Evolutionary conservation across 2,113 vertebrate genomes (phyloP), one percentile per base, ranked within the genome.

Genomic region (Irena cyanogastra): DNA sequence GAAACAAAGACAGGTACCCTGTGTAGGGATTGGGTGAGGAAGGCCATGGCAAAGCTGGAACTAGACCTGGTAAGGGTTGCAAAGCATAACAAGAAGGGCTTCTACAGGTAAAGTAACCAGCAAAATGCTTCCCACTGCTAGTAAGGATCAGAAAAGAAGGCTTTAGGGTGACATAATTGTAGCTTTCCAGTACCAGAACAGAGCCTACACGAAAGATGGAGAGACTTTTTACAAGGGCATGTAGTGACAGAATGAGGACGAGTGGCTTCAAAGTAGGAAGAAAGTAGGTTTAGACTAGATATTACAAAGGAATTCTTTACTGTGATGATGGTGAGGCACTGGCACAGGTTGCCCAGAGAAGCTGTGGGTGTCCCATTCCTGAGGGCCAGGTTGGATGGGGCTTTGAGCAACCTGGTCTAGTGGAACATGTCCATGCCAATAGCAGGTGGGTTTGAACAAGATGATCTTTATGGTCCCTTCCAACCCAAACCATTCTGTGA

Each of bases 401-500:
- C 16, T 60, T 16, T 47, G 60, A 76, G 44, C 11, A 5, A 22
- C 71, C 21, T 52, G 13, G 7, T 66, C 9, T 44, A 37, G 44
- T 18, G 7, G 57, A 66, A 26, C 11, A 11, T 68, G 27, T 35
- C 44, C 17, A 11, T 44, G 31, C 6, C n/a, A 27, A 15, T 44
- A 21, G 61, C 31, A 68, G 4, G 5, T 2, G 2, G 11, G 26
- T 31, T 66, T 23, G 31, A 68, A 31, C 0, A 0, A 27, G 26
- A 17, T 35, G 13, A 35, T 59, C 3, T 68, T 76, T 44, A 31
- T 35, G 21, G 11, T 21, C 11, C 44, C 13, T 59, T 68, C 31
- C 52, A 50, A 68, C 53, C 17, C 35, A 52, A 59, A 44, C 7
- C 5, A 28, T 60, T 77, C 37, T 28, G 27, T 33, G 37, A 44